A percentile compares a stretch with the other conserved stretches of the same genome.
Evolutionary conservation across 2,888 invertebrate species (phyloP).

Genomic region (Sinohyriopsis cumingii): DNA sequence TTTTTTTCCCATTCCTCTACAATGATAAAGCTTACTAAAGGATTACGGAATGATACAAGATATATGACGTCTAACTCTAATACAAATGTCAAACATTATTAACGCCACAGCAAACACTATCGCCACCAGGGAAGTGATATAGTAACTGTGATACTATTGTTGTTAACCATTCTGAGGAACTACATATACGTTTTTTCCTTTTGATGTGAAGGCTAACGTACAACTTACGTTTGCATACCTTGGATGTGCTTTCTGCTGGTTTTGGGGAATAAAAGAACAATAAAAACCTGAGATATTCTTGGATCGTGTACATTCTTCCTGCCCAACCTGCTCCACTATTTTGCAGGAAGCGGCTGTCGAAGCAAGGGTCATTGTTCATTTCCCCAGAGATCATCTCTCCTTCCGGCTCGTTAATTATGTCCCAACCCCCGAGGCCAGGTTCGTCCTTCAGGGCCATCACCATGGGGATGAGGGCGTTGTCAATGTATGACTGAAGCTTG

Average conservation of each 20-base stretch:
- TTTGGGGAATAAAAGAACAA: background rate
- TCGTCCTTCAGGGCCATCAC: constrained; percentile 39
- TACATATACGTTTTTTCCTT: too few relatives aligned
- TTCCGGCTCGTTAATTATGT: constrained; percentile 49
- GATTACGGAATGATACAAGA: too few relatives aligned
- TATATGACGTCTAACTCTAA: too few relatives aligned
- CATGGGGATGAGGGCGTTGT: constrained; percentile 43
- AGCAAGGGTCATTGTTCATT: constrained; percentile 33
- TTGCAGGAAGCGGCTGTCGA: constrained; percentile 31
- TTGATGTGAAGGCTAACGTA: too few relatives aligned
- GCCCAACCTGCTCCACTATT: constrained; percentile 44
- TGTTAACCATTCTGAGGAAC: too few relatives aligned
- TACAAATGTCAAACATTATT: too few relatives aligned
- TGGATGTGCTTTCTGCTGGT: background rate
- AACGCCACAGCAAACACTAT: too few relatives aligned
- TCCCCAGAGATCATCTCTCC: constrained; percentile 28
- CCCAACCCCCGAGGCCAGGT: constrained; percentile 47
- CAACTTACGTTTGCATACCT: background rate
- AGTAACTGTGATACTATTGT: too few relatives aligned
- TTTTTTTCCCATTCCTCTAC: too few relatives aligned
- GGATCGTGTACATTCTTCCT: constrained; percentile 22
- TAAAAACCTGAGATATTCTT: constrained; percentile 24
- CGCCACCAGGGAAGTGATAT: too few relatives aligned
- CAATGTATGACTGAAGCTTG: constrained; percentile 45
- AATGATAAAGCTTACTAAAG: too few relatives aligned